phyloP scores from a whole-genome alignment of 2,113 vertebrate species.

The Salvelinus namaycush region DNA sequence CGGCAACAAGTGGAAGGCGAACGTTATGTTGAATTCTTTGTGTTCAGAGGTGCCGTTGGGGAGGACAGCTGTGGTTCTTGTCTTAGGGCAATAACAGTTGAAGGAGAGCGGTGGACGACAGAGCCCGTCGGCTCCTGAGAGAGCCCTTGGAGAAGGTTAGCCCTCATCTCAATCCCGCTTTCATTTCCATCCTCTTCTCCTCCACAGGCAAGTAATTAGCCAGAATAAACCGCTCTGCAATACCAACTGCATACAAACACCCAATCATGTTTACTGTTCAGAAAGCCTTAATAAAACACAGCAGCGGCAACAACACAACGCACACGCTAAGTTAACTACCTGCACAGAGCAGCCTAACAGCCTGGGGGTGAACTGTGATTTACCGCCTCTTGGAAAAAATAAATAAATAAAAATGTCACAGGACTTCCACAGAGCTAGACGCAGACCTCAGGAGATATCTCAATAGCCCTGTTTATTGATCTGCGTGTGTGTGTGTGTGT shows the following conservation, averaged over 20 bases:
- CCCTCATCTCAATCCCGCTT: constrained; percentile 35
- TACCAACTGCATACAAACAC: constrained; percentile 45
- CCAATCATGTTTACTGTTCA: constrained; percentile 14
- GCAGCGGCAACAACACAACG: neutral
- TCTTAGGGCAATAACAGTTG: constrained; percentile 61
- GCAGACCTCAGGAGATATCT: constrained; percentile 70
- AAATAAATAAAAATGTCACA: constrained; percentile 71
- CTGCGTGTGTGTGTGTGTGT: constrained; percentile 26
- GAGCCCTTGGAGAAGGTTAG: constrained; percentile 70
- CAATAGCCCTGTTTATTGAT: constrained; percentile 71
- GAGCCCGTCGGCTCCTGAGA: constrained; percentile 54
- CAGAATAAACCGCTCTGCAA: neutral
- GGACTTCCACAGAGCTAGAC: constrained; percentile 43
- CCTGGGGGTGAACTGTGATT: constrained; percentile 65
- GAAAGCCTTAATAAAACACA: constrained; percentile 23
- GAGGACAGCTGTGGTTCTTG: constrained; percentile 59
- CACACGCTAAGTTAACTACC: constrained; percentile 48
- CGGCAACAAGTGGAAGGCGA: too few species aligned
- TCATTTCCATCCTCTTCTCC: constrained; percentile 10
- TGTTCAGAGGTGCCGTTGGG: constrained; percentile 39
- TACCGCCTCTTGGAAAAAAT: constrained; percentile 60
- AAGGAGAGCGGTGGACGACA: constrained; percentile 51
- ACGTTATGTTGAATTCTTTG: neutral
- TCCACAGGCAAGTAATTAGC: constrained; percentile 54
- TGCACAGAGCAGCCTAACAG: constrained; percentile 42